A percentile compares a stretch with the other conserved stretches of the same genome.
phyloP scores from a whole-genome alignment of 2,797 vertebrate species.

The Synanceia verrucosa region DNA sequence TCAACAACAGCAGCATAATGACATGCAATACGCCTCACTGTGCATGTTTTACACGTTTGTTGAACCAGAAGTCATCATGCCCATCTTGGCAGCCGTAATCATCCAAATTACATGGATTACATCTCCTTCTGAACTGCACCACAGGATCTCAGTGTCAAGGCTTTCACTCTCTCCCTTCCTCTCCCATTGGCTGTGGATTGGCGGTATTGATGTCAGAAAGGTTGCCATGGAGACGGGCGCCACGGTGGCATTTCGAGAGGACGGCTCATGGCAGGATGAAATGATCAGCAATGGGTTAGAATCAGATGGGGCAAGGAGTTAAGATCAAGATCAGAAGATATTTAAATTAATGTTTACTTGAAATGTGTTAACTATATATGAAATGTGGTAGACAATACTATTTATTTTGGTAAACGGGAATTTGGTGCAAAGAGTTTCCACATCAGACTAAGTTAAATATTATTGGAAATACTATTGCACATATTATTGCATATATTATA shows the following conservation, averaged over 20 bases:
- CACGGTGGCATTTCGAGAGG: conserved; percentile 76
- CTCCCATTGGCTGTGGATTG: conserved; percentile 69
- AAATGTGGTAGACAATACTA: neutral
- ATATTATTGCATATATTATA: neutral
- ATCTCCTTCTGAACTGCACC: conserved; percentile 65
- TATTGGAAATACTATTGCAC: too few species aligned
- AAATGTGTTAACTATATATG: neutral
- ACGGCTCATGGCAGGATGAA: conserved; percentile 58
- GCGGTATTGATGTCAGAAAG: conserved; percentile 78
- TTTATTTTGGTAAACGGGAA: neutral
- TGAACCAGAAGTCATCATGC: conserved; percentile 28
- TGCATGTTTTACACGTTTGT: neutral
- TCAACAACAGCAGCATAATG: neutral
- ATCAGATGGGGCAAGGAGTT: conserved; percentile 39
- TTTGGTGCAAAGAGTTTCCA: neutral
- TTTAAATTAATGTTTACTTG: neutral
- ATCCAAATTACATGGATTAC: conserved; percentile 66
- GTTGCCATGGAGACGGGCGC: conserved; percentile 81
- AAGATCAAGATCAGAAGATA: conserved; percentile 4
- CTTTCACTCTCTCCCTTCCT: conserved; percentile 50
- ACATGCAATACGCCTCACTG: neutral
- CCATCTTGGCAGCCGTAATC: conserved; percentile 39
- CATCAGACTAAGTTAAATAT: too few species aligned
- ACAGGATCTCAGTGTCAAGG: conserved; percentile 66
- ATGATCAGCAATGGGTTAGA: conserved; percentile 26